phyloP scores from a whole-genome alignment of 2,888 invertebrate genomes.

The Nomada fucata region DNA sequence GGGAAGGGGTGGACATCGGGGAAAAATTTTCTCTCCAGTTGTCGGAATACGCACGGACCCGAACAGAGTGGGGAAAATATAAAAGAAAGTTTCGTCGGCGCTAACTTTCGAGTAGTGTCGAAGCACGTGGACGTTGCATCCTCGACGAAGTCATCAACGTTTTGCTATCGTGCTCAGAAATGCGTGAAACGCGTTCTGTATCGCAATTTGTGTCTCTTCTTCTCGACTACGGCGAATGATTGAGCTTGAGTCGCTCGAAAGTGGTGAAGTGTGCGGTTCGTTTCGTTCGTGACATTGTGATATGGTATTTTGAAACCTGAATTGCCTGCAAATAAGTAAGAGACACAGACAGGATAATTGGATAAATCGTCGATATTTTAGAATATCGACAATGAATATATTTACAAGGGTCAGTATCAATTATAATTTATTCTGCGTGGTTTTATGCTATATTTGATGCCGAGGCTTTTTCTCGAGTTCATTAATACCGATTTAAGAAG shows the following conservation, averaged over 20 bases:
- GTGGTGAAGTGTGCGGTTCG: not conserved
- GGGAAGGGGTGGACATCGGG: not conserved
- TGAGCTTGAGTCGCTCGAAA: not conserved
- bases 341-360: not conserved
- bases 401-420: conserved; percentile 32
- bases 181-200: not conserved
- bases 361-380: not conserved
- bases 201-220: not conserved
- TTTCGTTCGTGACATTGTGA: not conserved
- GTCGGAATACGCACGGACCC: not conserved
- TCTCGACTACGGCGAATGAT: not conserved
- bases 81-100: conserved; percentile 67
- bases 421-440: not conserved
- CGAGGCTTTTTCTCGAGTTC: too few species aligned
- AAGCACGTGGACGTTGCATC: conserved; percentile 8
- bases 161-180: not conserved
- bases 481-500: too few species aligned
- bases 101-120: conserved; percentile 52
- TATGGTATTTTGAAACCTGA: not conserved
- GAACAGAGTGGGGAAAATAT: conserved; percentile 71
- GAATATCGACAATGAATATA: conserved; percentile 18
- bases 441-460: not conserved
- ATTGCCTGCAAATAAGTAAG: not conserved
- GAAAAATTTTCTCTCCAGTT: conserved; percentile 40
- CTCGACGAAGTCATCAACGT: not conserved